Conservation (phyloP, 1,140 invertebrate species). For the Agrilus planipennis region DNA sequence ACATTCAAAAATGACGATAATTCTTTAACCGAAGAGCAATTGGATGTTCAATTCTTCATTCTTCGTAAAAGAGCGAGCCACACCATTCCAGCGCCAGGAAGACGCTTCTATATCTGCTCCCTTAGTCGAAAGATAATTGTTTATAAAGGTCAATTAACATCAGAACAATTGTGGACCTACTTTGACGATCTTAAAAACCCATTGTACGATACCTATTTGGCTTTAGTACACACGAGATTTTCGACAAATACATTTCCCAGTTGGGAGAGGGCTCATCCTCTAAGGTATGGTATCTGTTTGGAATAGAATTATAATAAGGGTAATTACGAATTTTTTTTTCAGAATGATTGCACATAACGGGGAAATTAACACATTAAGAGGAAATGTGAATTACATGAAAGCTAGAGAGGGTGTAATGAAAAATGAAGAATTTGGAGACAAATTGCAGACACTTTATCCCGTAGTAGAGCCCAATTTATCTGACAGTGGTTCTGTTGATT, state of each 20-base stretch:
- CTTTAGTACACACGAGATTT: slow-evolving; percentile 91
- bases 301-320: neutral
- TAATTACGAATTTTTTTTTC: slow-evolving; percentile 16
- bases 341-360: slow-evolving; percentile 97
- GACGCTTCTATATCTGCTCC: slow-evolving; percentile 94
- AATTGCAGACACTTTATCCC: slow-evolving; percentile 81
- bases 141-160: slow-evolving; percentile 96
- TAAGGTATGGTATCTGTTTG: slow-evolving; percentile 53
- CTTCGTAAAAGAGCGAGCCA: slow-evolving; percentile 89
- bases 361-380: slow-evolving; percentile 96
- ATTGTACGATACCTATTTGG: slow-evolving; percentile 86
- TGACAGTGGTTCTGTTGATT: slow-evolving; percentile 94
- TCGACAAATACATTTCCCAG: slow-evolving; percentile 98
- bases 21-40: slow-evolving; percentile 26
- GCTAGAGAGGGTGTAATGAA: slow-evolving; percentile 97
- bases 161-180: slow-evolving; percentile 84
- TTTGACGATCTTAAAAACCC: slow-evolving; percentile 57
- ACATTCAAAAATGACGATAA: slow-evolving; percentile 10
- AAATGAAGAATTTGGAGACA: slow-evolving; percentile 63
- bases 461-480: slow-evolving; percentile 96
- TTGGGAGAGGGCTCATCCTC: slow-evolving; percentile 98
- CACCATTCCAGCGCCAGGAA: slow-evolving; percentile 64
- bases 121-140: slow-evolving; percentile 82
- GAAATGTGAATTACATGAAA: slow-evolving; percentile 98
- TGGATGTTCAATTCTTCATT: slow-evolving; percentile 66